Evolutionary conservation across 2,888 invertebrate genomes (phyloP), one percentile per base, ranked within the genome.

Genomic region (Chromoteleia sp.): DNA sequence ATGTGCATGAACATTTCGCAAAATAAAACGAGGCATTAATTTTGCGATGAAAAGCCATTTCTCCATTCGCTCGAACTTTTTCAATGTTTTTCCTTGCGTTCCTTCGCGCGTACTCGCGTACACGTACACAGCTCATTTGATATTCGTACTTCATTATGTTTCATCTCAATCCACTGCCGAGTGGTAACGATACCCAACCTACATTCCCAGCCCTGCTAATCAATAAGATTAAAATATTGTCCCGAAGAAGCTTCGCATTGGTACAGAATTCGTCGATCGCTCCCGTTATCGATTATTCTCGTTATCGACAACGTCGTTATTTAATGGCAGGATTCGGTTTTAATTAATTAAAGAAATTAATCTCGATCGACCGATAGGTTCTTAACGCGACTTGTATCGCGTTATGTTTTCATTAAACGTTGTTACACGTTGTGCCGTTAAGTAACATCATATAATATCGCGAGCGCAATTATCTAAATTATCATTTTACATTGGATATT

Each of bases 91-190:
- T 10, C 33, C 1, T 33, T 5, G 4, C 5, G 10, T 33, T 33
- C 3, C 6, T 25, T 4, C 25, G 6, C 6, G 33, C 8, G 33
- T 8, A 33, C 7, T 8, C 10, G 33, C 8, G 1, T 8, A 33
- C 10, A 33, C 33, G 33, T 33, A 41, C 29, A 14, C 29, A 19
- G 33, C n/a, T 33, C 67, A 43, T 67, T 67, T 67, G 43, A 52
- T 30, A 54, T 67, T 67, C 52, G 41, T 54, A 67, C 52, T 43
- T 67, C 67, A 36, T 67, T 67, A 67, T 21, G 41, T 65, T 65
- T 52, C 65, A 65, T 52, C 52, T 50, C 65, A 52, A 52, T 21
- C 36, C 8, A 7, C 14, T 50, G 29, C 50, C 12, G n/a, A 48
- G 48, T 21, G 8, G 29, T 14, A 29, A 14, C 29, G 14, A 50